These are phyloP conservation scores for Trichogramma pretiosum DNA, from an alignment of 1,140 invertebrate genomes.

Conservation along the genomic window DNA sequence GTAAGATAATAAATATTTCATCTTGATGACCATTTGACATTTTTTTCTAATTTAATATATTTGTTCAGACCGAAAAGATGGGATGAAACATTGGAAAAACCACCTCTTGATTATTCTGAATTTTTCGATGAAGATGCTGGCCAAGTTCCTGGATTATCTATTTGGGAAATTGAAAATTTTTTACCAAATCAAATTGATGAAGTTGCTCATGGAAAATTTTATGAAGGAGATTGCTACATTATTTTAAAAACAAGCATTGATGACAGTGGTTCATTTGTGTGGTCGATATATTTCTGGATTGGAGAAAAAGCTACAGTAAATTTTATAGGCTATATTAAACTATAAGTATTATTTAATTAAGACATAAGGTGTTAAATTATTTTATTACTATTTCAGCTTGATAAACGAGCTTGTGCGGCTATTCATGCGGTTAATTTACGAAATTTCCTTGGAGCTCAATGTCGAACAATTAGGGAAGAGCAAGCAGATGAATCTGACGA, in stretches of 20 bases:
- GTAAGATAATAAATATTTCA: conserved; percentile 34
- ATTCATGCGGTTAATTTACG: conserved; percentile 98
- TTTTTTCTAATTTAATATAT: conserved; percentile 11
- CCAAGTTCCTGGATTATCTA: conserved; percentile 74
- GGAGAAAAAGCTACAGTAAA: conserved; percentile 85
- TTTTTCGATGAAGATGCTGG: conserved; percentile 98
- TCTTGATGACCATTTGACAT: not conserved
- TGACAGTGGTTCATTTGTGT: conserved; percentile 74
- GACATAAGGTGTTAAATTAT: conserved; percentile 6
- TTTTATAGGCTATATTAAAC: conserved; percentile 3
- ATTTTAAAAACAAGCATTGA: conserved; percentile 86
- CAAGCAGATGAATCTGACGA: conserved; percentile 94
- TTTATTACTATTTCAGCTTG: conserved; percentile 53
- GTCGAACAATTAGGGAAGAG: conserved; percentile 96
- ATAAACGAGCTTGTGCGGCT: conserved; percentile 96
- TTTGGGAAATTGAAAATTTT: conserved; percentile 99
- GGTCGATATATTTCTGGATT: conserved; percentile 99
- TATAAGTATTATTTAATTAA: conserved; percentile 36
- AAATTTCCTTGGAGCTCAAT: conserved; percentile 89
- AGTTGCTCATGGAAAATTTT: conserved; percentile 94
- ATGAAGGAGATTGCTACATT: conserved; percentile 98
- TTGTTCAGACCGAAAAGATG: conserved; percentile 68
- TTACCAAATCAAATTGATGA: conserved; percentile 88
- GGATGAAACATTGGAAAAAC: conserved; percentile 92
- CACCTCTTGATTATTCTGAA: conserved; percentile 95